These are phyloP conservation scores for Labeo catla DNA, from an alignment of 2,113 vertebrate species.

Conservation along the genomic window DNA sequence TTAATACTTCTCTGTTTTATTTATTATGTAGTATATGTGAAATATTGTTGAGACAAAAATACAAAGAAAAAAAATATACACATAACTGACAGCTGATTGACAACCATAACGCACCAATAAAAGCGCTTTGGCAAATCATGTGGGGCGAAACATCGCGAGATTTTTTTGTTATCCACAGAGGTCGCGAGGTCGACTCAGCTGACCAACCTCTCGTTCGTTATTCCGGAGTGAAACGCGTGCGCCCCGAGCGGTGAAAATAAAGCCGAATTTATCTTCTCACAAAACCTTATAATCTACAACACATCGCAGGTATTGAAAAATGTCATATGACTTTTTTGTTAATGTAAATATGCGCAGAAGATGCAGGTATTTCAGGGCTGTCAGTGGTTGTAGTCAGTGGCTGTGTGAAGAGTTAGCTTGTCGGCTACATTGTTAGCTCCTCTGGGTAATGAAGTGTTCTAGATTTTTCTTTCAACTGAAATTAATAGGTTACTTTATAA, in stretches of 20 bases:
- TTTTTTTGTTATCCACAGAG: background rate
- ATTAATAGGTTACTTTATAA: background rate
- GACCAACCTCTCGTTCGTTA: conserved; percentile 22
- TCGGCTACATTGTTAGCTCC: conserved; percentile 30
- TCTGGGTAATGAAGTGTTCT: conserved; percentile 39
- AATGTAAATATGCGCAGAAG: background rate
- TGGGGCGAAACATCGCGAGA: conserved; percentile 16
- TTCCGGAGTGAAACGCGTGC: background rate
- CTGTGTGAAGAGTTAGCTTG: background rate
- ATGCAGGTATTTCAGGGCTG: background rate
- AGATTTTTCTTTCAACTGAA: conserved; percentile 36
- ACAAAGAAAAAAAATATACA: background rate
- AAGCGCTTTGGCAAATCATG: background rate
- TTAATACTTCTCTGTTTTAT: background rate
- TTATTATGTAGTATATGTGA: background rate
- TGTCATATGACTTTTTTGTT: background rate
- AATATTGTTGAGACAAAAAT: background rate
- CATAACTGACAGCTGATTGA: background rate
- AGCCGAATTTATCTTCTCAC: background rate
- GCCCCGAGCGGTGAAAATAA: conserved; percentile 19
- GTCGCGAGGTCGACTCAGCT: conserved; percentile 1
- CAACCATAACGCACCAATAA: background rate
- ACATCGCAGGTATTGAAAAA: conserved; percentile 28
- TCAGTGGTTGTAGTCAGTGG: background rate
- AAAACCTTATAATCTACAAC: background rate